Percentiles rank a stretch among this genome's conserved stretches.
Evolutionary conservation across 2,888 invertebrate species (phyloP).

Genomic region (Ametastegia equiseti): DNA sequence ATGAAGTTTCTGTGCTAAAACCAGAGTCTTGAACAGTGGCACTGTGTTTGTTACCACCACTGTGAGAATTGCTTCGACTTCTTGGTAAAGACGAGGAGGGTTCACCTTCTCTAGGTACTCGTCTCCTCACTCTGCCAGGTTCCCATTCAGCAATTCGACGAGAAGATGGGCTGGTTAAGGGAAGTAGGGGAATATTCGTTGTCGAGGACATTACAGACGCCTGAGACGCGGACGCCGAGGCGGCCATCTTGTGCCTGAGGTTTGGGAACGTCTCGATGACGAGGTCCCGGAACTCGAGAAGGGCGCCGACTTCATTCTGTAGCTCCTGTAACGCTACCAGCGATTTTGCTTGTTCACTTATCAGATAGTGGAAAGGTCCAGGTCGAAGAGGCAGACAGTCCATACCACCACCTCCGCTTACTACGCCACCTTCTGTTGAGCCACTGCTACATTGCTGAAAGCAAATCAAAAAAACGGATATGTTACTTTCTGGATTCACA

Average conservation of each 20-base stretch:
- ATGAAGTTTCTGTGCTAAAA: conserved; percentile 93
- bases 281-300: conserved; percentile 94
- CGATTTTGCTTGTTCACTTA: conserved; percentile 94
- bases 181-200: conserved; percentile 73
- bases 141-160: conserved; percentile 83
- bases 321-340: conserved; percentile 91
- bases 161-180: conserved; percentile 73
- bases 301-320: conserved; percentile 95
- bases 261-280: conserved; percentile 96
- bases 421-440: conserved; percentile 62
- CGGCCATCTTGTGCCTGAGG: conserved; percentile 91
- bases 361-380: conserved; percentile 88
- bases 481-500: not conserved
- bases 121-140: conserved; percentile 86
- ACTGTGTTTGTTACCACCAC: conserved; percentile 81
- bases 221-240: conserved; percentile 76
- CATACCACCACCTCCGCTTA: conserved; percentile 80
- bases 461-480: conserved; percentile 27
- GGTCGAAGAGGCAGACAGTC: conserved; percentile 89
- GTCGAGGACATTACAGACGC: conserved; percentile 79
- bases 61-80: conserved; percentile 82
- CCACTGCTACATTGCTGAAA: conserved; percentile 71
- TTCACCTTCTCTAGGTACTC: conserved; percentile 75
- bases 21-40: conserved; percentile 89
- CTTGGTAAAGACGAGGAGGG: conserved; percentile 77